Conservation (phyloP, 53 echinoderm and acorn worm genomes). For the Antedon mediterranea region DNA sequence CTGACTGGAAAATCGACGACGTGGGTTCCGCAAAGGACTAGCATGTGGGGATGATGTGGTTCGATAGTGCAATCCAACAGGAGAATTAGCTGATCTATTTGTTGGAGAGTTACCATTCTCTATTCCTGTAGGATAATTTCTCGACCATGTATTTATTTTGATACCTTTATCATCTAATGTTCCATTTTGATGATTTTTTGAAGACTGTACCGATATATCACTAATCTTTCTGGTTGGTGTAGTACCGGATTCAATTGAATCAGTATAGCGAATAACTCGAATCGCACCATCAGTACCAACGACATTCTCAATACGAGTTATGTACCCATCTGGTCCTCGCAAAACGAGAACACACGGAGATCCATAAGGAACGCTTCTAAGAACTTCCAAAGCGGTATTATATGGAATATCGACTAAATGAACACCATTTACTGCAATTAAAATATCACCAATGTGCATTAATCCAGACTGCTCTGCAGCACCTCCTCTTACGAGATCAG, state of each 20-base stretch:
- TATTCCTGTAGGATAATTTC: not conserved
- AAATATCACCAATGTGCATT: slow-evolving; percentile 75
- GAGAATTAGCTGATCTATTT: not conserved
- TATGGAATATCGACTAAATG: slow-evolving; percentile 87
- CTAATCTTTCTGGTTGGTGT: not conserved
- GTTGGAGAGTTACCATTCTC: not conserved
- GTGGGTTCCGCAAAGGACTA: not conserved
- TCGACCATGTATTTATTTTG: not conserved
- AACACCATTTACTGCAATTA: slow-evolving; percentile 89
- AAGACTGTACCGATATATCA: not conserved
- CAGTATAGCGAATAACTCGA: slow-evolving; percentile 44
- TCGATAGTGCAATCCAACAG: not conserved
- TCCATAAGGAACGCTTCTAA: slow-evolving; percentile 91
- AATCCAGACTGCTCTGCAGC: slow-evolving; percentile 85
- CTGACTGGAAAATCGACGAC: slow-evolving; percentile 18
- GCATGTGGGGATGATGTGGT: not conserved
- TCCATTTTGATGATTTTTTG: not conserved
- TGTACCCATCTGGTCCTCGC: slow-evolving; percentile 78
- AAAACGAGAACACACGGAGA: slow-evolving; percentile 81
- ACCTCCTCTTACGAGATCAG: slow-evolving; percentile 86
- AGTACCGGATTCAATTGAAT: not conserved
- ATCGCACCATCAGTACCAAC: slow-evolving; percentile 68
- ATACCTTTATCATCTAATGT: not conserved
- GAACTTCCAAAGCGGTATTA: slow-evolving; percentile 82
- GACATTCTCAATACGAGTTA: slow-evolving; percentile 71